These are phyloP conservation scores for Leptopilina myrica DNA, from an alignment of 2,888 invertebrate genomes.

Conservation along the genomic window DNA sequence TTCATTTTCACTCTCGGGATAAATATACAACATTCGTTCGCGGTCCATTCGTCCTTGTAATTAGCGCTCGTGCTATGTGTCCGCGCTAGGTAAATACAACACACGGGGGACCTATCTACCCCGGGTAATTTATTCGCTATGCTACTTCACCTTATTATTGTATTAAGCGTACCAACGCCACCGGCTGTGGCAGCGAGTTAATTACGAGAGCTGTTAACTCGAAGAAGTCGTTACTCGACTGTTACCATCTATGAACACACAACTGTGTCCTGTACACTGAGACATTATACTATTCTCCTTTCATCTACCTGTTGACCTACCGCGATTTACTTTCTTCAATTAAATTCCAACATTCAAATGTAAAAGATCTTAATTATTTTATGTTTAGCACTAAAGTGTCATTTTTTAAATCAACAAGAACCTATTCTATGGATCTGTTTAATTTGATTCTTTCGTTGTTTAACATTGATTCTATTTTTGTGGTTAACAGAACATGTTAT, in stretches of 20 bases:
- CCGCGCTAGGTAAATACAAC: constrained; percentile 66
- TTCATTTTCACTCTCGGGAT: constrained; percentile 37
- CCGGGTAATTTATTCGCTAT: constrained; percentile 66
- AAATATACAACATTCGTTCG: constrained; percentile 61
- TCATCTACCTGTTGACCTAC: neutral
- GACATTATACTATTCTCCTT: neutral
- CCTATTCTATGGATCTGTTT: no score
- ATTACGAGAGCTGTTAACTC: constrained; percentile 61
- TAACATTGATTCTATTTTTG: no score
- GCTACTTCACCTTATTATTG: constrained; percentile 68
- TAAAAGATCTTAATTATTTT: no score
- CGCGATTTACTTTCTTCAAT: no score
- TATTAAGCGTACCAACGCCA: constrained; percentile 61
- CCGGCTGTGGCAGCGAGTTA: constrained; percentile 57
- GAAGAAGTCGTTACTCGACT: constrained; percentile 54
- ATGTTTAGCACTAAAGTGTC: no score
- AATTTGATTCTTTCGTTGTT: no score
- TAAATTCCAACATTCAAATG: no score
- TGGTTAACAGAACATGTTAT: no score
- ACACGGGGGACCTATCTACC: constrained; percentile 64
- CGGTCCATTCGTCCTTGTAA: constrained; percentile 67
- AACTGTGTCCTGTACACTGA: constrained; percentile 11
- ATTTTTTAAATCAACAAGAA: no score
- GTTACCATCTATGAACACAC: constrained; percentile 40
- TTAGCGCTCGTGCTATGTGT: constrained; percentile 63